Conservation (phyloP, 2,113 vertebrate genomes). For the Callopanchax toddi region DNA sequence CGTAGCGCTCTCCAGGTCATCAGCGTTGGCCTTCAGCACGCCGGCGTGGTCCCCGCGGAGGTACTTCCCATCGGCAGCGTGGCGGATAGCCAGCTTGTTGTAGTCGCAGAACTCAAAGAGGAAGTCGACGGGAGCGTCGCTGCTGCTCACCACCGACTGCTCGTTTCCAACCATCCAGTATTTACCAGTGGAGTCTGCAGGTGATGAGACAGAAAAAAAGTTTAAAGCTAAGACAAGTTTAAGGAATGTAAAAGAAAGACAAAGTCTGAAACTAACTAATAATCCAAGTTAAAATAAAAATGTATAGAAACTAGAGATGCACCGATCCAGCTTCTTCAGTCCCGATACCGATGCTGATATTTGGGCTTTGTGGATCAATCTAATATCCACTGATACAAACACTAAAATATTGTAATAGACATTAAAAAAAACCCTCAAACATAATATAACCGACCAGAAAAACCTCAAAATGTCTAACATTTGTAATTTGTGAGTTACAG, state of each 20-base stretch:
- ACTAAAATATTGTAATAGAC: too few relatives aligned
- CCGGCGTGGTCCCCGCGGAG: conserved; percentile 96
- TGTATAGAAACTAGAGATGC: too few relatives aligned
- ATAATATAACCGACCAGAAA: too few relatives aligned
- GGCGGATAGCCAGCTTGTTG: conserved; percentile 96
- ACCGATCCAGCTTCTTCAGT: too few relatives aligned
- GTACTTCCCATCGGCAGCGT: conserved; percentile 86
- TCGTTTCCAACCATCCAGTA: conserved; percentile 97
- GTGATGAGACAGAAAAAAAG: not conserved
- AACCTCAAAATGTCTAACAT: too few relatives aligned
- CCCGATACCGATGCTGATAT: too few relatives aligned
- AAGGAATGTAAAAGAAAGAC: not conserved
- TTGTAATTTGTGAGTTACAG: too few relatives aligned
- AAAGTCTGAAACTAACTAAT: not conserved
- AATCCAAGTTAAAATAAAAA: too few relatives aligned
- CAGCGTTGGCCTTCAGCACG: conserved; percentile 93
- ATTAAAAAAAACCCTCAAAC: too few relatives aligned
- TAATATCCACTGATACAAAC: too few relatives aligned
- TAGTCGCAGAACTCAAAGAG: conserved; percentile 98
- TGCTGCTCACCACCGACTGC: conserved; percentile 94
- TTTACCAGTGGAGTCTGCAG: conserved; percentile 92
- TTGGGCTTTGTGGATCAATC: too few relatives aligned
- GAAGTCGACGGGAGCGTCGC: conserved; percentile 91
- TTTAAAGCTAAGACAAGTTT: too few relatives aligned
- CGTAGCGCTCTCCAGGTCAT: conserved; percentile 90